Evolutionary conservation across 2,797 vertebrate genomes (phyloP).

Genomic region (Lagocephalus sceleratus): DNA sequence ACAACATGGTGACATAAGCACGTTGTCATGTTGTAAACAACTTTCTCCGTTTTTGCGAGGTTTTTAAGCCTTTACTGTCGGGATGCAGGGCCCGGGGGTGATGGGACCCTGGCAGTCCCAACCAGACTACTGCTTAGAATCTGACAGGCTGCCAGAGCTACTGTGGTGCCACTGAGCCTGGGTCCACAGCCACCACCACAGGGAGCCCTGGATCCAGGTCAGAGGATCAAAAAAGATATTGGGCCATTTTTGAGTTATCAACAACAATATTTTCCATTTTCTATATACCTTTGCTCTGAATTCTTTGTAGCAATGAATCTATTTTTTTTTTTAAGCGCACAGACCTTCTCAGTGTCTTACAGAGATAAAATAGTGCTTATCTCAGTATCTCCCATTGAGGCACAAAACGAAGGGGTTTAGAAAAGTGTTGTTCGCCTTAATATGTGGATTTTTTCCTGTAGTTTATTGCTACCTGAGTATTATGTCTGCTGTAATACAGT

Average conservation of each 20-base stretch:
- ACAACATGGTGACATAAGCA: too few relatives aligned
- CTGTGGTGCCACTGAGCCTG: constrained; percentile 31
- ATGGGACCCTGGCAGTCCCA: constrained; percentile 27
- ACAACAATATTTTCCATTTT: constrained; percentile 1
- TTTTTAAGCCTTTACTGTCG: background rate
- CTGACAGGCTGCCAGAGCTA: constrained; percentile 34
- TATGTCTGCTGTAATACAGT: background rate
- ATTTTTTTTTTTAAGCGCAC: too few relatives aligned
- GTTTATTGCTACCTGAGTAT: background rate
- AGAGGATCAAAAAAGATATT: constrained; percentile 24
- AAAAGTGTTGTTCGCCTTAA: too few relatives aligned
- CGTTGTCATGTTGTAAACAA: too few relatives aligned
- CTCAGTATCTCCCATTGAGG: background rate
- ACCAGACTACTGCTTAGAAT: constrained; percentile 38
- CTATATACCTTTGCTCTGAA: too few relatives aligned
- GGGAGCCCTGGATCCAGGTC: constrained; percentile 33
- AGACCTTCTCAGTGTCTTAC: background rate
- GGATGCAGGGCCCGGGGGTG: constrained; percentile 15
- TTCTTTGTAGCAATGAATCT: background rate
- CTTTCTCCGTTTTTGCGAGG: too few relatives aligned
- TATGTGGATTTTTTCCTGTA: too few relatives aligned
- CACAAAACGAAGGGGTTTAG: too few relatives aligned
- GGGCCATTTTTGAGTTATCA: background rate
- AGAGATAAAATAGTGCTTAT: background rate
- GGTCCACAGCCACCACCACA: constrained; percentile 38